phyloP scores from a whole-genome alignment of 2,113 vertebrate species.

The Numida meleagris region DNA sequence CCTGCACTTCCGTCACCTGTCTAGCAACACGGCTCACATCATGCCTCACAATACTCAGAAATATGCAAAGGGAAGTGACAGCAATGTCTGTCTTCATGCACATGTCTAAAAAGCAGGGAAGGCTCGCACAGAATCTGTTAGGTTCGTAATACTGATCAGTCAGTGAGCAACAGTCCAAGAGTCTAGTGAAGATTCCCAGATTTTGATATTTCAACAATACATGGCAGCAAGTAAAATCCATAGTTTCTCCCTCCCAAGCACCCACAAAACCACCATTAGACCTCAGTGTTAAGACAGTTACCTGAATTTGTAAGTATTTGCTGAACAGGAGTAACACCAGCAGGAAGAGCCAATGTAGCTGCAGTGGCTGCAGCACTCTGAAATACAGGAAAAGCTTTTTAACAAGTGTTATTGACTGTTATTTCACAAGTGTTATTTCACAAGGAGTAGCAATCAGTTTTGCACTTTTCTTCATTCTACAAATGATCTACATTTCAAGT shows the following conservation, averaged over 20 bases:
- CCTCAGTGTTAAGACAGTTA: conserved; percentile 51
- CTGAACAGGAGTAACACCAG: conserved; percentile 92
- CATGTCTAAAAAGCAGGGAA: neutral
- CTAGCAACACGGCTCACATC: neutral
- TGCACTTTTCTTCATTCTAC: neutral
- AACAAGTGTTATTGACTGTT: neutral
- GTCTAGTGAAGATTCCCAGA: neutral
- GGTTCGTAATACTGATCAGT: neutral
- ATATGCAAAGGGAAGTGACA: rapidly evolving
- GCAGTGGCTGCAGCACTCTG: conserved; percentile 98
- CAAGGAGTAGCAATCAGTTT: neutral
- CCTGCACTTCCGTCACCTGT: neutral
- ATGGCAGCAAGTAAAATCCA: neutral
- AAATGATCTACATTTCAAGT: neutral
- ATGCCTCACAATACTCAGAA: neutral
- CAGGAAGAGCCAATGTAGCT: conserved; percentile 92
- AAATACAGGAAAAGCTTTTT: conserved; percentile 40
- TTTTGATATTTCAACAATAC: neutral
- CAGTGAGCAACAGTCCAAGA: neutral
- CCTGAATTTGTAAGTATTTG: conserved; percentile 95
- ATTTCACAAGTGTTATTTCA: neutral
- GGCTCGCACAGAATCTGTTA: neutral
- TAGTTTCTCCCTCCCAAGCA: neutral
- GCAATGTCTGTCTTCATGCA: rapidly evolving
- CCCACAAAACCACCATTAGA: neutral